Evolutionary conservation across 2,888 invertebrate genomes (phyloP).

Genomic region (Chrysolina oricalcia): DNA sequence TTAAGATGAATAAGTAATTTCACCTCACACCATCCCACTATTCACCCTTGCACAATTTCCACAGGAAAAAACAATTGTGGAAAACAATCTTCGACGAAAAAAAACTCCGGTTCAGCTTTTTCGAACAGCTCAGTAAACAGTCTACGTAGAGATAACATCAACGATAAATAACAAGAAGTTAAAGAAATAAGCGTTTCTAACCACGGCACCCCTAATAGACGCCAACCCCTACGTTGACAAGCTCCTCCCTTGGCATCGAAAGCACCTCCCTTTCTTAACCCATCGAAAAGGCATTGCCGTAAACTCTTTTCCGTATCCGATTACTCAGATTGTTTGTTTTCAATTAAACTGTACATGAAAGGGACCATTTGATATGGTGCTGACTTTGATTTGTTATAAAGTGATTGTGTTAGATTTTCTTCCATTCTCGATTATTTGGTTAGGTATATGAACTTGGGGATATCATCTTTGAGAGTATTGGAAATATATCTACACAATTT

Average conservation of each 20-base stretch:
- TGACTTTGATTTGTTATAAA: background rate
- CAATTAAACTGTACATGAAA: background rate
- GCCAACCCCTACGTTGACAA: conserved; percentile 56
- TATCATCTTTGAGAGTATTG: no score
- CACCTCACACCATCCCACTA: conserved; percentile 14
- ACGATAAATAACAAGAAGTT: conserved; percentile 60
- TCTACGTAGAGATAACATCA: conserved; percentile 39
- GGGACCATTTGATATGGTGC: background rate
- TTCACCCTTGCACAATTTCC: conserved; percentile 7
- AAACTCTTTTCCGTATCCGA: conserved; percentile 25
- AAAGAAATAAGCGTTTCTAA: conserved; percentile 61
- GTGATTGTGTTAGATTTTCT: background rate
- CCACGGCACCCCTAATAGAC: conserved; percentile 60
- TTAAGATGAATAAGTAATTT: background rate
- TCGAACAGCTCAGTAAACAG: conserved; percentile 22
- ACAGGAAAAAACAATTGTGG: conserved; percentile 9
- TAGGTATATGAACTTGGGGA: background rate
- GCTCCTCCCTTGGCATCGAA: conserved; percentile 55
- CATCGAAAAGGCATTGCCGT: conserved; percentile 14
- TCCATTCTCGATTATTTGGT: background rate
- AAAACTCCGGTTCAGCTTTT: background rate
- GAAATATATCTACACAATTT: no score
- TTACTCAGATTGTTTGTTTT: conserved; percentile 29
- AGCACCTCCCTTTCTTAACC: conserved; percentile 46
- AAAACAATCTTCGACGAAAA: no score